Conservation (phyloP, 2,888 invertebrate genomes). For the Sclerodermus sp. region DNA sequence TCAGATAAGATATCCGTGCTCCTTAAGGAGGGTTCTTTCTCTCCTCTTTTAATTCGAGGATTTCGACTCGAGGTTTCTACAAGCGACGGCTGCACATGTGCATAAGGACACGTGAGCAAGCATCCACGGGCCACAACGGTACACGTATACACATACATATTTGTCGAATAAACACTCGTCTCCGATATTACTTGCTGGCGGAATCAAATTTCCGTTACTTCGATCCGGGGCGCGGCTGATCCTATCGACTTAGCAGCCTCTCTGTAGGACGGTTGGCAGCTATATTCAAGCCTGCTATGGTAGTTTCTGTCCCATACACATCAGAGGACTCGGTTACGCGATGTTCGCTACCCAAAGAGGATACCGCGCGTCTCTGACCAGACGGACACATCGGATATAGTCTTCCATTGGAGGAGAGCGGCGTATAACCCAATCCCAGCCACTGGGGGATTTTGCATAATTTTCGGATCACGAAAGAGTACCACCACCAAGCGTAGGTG, state of each 20-base stretch:
- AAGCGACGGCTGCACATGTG: too few species aligned
- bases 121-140: too few species aligned
- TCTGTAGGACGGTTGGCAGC: not conserved
- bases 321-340: not conserved
- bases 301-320: conserved; percentile 1
- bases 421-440: too few species aligned
- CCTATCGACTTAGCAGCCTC: conserved; percentile 18
- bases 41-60: too few species aligned
- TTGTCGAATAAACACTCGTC: conserved; percentile 23
- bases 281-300: not conserved
- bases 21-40: conserved; percentile 26
- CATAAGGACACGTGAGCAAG: too few species aligned
- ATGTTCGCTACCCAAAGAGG: not conserved
- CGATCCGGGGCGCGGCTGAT: conserved; percentile 24
- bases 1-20: too few species aligned
- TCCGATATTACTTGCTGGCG: conserved; percentile 24
- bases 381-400: too few species aligned
- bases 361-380: not conserved
- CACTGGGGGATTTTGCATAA: too few species aligned
- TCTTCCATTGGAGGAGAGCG: too few species aligned
- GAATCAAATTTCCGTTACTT: conserved; percentile 36
- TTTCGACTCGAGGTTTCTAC: too few species aligned
- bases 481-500: too few species aligned
- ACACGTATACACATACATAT: conserved; percentile 1
- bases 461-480: too few species aligned